phyloP scores from a whole-genome alignment of 2,888 invertebrate species.

The Pteria penguin region DNA sequence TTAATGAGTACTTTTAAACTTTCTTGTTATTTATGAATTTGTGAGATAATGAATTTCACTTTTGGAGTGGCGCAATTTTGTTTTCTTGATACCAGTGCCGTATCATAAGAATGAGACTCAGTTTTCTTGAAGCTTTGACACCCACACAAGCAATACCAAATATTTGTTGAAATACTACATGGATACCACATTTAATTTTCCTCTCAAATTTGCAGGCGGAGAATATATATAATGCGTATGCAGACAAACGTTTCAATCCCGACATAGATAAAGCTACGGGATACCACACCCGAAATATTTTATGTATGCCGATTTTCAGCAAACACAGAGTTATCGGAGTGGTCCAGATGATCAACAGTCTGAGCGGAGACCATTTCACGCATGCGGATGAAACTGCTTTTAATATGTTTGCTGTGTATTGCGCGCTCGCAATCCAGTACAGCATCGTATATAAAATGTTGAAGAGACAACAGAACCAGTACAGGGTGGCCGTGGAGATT shows the following conservation, averaged over 20 bases:
- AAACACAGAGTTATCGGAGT: slow-evolving; percentile 62
- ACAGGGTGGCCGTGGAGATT: slow-evolving; percentile 59
- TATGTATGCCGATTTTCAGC: slow-evolving; percentile 66
- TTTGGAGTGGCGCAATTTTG: too few species aligned
- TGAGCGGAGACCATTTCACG: slow-evolving; percentile 51
- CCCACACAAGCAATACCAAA: too few species aligned
- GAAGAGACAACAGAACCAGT: slow-evolving; percentile 40
- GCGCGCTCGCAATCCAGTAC: slow-evolving; percentile 63
- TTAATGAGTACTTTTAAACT: too few species aligned
- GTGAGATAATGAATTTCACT: too few species aligned
- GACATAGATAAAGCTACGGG: slow-evolving; percentile 62
- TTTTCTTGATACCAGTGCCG: too few species aligned
- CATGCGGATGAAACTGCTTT: slow-evolving; percentile 58
- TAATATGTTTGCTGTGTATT: slow-evolving; percentile 64
- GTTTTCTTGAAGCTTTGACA: too few species aligned
- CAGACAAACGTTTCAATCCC: slow-evolving; percentile 58
- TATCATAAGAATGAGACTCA: too few species aligned
- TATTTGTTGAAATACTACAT: too few species aligned
- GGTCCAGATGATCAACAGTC: slow-evolving; percentile 62
- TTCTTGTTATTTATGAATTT: too few species aligned
- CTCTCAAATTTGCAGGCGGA: slow-evolving; percentile 39
- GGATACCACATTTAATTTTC: too few species aligned
- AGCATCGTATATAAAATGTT: slow-evolving; percentile 54
- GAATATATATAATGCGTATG: slow-evolving; percentile 61
- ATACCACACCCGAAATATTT: slow-evolving; percentile 58